These are phyloP conservation scores for Candoia aspera DNA, from an alignment of 2,113 vertebrate species.

Conservation along the genomic window DNA sequence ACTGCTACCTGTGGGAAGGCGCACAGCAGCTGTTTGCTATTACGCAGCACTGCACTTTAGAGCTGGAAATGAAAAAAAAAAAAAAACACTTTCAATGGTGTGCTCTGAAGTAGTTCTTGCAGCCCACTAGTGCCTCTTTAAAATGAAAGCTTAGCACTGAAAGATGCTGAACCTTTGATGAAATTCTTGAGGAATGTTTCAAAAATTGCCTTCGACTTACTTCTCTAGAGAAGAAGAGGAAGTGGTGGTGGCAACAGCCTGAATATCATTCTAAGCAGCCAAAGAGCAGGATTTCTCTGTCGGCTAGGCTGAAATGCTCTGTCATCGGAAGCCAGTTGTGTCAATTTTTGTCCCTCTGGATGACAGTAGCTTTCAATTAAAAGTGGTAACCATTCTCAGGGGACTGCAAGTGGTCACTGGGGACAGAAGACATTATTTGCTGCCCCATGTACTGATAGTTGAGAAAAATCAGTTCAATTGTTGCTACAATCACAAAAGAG, in stretches of 20 bases:
- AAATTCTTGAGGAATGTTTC: constrained; percentile 8
- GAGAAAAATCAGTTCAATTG: neutral
- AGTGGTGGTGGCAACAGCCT: neutral
- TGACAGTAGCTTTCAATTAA: neutral
- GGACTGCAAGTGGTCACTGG: neutral
- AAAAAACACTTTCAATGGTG: constrained; percentile 26
- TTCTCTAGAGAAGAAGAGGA: constrained; percentile 18
- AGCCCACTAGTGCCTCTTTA: constrained; percentile 29
- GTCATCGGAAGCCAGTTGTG: no score
- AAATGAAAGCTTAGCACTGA: constrained; percentile 31
- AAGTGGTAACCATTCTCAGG: neutral
- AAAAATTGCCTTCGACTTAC: neutral
- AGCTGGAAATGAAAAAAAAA: constrained; percentile 20
- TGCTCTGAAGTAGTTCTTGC: constrained; percentile 47
- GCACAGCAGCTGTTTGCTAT: constrained; percentile 56
- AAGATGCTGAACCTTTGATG: constrained; percentile 34
- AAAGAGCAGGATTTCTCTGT: neutral
- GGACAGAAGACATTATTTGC: neutral
- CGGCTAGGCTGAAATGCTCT: neutral
- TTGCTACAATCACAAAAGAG: neutral
- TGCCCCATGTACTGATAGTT: neutral
- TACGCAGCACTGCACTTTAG: constrained; percentile 42
- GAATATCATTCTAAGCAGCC: neutral
- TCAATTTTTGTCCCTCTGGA: neutral
- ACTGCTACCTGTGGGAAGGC: constrained; percentile 51